Conservation (phyloP, 2,888 invertebrate species). For the Stenichneumon culpator region DNA sequence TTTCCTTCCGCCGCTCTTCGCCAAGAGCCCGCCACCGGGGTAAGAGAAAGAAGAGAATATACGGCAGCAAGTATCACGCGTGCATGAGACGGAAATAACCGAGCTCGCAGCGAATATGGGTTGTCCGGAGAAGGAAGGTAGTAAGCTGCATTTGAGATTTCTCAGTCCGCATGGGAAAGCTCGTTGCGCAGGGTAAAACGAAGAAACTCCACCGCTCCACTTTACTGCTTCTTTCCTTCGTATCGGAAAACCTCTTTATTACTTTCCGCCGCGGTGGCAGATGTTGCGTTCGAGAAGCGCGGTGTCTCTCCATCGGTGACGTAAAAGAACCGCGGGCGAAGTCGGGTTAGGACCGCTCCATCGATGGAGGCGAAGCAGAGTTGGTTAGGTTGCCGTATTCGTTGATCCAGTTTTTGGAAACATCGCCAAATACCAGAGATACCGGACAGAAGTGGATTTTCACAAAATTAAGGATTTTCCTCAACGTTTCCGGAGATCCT, state of each 20-base stretch:
- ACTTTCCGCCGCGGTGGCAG: conserved; percentile 64
- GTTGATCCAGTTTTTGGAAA: not conserved
- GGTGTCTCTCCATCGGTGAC: conserved; percentile 21
- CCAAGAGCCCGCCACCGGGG: conserved; percentile 55
- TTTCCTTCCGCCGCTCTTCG: conserved; percentile 70
- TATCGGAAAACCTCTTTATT: conserved; percentile 26
- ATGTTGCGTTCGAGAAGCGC: conserved; percentile 58
- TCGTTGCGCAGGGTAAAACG: conserved; percentile 57
- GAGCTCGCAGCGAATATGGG: conserved; percentile 36
- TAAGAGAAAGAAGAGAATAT: conserved; percentile 48
- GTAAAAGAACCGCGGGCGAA: conserved; percentile 27
- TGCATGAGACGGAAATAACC: conserved; percentile 48
- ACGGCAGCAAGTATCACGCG: not conserved
- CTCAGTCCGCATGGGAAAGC: conserved; percentile 50
- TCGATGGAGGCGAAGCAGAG: not conserved
- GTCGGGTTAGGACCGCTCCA: conserved; percentile 15
- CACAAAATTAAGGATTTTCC: too few relatives aligned
- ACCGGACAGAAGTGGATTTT: too few relatives aligned
- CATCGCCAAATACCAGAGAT: not conserved
- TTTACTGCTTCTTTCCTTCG: conserved; percentile 35
- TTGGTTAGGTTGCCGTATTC: not conserved
- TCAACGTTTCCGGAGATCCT: not conserved
- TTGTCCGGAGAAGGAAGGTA: conserved; percentile 47
- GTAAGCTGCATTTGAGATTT: conserved; percentile 56
- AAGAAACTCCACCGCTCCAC: conserved; percentile 36